These are phyloP conservation scores for Flabesymbios commensalis DNA, from an alignment of 2,888 invertebrate species.

Conservation along the genomic window DNA sequence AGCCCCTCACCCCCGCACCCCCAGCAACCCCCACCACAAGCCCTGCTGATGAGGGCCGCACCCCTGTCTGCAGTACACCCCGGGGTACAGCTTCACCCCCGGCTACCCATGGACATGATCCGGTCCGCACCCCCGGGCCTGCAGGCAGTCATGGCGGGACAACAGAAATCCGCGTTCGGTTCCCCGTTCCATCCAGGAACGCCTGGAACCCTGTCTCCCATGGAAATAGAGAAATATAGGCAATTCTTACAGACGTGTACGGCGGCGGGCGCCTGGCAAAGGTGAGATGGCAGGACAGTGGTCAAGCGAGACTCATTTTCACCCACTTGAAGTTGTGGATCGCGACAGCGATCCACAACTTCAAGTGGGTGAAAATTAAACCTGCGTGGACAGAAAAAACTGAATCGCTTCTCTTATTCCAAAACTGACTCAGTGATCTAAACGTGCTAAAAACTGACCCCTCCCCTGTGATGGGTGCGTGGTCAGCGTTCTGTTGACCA, in stretches of 20 bases:
- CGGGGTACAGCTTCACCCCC: background rate
- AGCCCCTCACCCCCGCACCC: background rate
- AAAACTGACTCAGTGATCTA: no score
- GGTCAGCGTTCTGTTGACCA: no score
- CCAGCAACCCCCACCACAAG: background rate
- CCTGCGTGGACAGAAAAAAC: no score
- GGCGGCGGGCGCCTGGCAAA: background rate
- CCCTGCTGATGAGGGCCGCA: background rate
- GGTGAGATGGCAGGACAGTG: background rate
- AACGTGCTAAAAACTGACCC: no score
- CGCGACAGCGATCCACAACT: no score
- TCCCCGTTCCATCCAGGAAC: background rate
- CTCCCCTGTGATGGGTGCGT: no score
- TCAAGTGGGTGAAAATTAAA: no score
- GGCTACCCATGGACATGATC: background rate
- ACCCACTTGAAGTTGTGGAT: no score
- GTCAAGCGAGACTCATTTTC: no score
- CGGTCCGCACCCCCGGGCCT: background rate
- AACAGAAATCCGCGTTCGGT: background rate
- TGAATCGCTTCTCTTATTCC: no score
- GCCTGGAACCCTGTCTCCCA: background rate
- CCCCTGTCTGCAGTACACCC: background rate
- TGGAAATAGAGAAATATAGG: constrained; percentile 2
- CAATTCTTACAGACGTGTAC: background rate
- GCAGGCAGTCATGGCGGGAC: background rate